These are phyloP conservation scores for Stictonetta naevosa DNA, from an alignment of 2,113 vertebrate genomes.

Conservation along the genomic window DNA sequence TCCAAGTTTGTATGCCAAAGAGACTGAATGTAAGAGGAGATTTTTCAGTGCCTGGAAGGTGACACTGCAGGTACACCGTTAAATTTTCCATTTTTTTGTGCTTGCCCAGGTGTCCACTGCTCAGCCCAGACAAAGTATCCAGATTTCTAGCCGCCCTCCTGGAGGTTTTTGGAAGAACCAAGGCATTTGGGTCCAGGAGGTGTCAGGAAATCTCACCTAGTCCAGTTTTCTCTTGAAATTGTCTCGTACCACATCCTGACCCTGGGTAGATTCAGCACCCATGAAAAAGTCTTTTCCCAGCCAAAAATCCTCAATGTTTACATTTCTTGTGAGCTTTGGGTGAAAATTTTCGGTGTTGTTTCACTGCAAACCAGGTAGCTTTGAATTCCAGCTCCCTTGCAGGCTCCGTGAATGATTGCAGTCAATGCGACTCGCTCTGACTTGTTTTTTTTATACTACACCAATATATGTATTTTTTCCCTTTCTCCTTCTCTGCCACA, in stretches of 20 bases:
- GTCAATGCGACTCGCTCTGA: background rate
- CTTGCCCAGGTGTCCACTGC: background rate
- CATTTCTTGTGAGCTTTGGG: too few species aligned
- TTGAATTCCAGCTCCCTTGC: background rate
- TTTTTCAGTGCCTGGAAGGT: background rate
- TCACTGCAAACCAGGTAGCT: background rate
- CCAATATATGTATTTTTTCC: background rate
- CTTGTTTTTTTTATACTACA: background rate
- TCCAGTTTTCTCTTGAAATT: background rate
- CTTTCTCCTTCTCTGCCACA: background rate
- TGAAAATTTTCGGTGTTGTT: too few species aligned
- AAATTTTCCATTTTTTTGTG: background rate
- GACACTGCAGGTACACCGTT: background rate
- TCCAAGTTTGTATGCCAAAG: background rate
- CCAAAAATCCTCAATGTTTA: background rate
- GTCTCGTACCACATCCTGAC: background rate
- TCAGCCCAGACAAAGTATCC: background rate
- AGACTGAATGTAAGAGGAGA: background rate
- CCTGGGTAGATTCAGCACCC: background rate
- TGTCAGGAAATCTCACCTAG: background rate
- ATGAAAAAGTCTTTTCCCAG: background rate
- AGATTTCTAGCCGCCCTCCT: background rate
- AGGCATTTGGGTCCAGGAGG: background rate
- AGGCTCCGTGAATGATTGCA: background rate
- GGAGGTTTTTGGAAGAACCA: background rate